Base-by-base conservation (phyloP, 53 echinoderm and acorn worm genomes). In the Zoroaster sp. region DNA sequence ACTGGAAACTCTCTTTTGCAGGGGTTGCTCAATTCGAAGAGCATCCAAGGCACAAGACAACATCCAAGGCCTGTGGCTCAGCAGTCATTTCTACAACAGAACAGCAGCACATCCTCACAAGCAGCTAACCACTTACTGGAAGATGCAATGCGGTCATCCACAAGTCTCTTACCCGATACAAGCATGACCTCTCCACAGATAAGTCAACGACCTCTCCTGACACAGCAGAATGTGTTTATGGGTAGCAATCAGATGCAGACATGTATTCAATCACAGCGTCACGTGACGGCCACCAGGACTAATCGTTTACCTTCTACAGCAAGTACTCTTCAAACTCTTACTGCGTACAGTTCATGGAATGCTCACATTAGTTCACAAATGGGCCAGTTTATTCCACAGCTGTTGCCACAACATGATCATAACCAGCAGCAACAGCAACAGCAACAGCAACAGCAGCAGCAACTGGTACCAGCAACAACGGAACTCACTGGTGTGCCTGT, bases 351-450 rank as follows among this genome's bases (percentile, higher is more conserved):
- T 18, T 63, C 39, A 21, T 54, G 55, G 81, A 41, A 41, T 41
- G 11, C 81, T 37, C 40, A 42, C 25, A 23, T 41, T 1, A 63
- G 20, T 43, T 11, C 37, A 25, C 67, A 43, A 15, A 40, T 15
- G 11, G 55, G 79, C 38, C 79, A 79, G 79, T 41, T 81, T 38
- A 65, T 67, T 30, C 55, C 66, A 2, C 81, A 80, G 66, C 80
- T 40, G 28, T 49, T 46, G 49, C 4, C 31, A 32, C 75, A 45
- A 49, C 65, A 41, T 5, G 42, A 17, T 66, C 25, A 5, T 5
- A 51, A 59, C 11, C 83, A 82, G 23, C 87, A 36, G 44, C 77
- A 20, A 18, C n/a, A 75, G 23, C 51, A 54, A 13, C 87, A 36
- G 44, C 77, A 20, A 18, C n/a, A 75, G 23, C 51, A 54, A 13